Percentiles rank a stretch among this genome's conserved stretches.
phyloP scores from a whole-genome alignment of 2,113 vertebrate species.

The Campylorhamphus procurvoides region DNA sequence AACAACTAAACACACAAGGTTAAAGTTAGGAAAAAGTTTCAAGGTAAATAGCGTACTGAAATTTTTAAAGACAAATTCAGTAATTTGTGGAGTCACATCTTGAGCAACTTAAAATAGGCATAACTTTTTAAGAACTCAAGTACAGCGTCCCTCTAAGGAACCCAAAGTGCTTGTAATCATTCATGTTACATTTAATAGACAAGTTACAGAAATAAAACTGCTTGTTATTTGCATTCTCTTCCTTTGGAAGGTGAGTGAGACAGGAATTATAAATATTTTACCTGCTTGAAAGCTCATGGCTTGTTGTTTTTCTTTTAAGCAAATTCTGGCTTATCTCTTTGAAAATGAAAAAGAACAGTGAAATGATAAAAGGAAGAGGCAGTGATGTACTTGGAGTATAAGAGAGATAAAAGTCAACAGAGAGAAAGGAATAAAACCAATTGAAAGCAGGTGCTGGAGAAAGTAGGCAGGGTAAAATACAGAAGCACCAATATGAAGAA shows the following conservation, averaged over 20 bases:
- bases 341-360: not conserved
- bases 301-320: not conserved
- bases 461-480: not conserved
- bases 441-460: not conserved
- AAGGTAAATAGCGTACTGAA: not conserved
- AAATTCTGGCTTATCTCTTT: not conserved
- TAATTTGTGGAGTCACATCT: not conserved
- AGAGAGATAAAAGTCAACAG: not conserved
- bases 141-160: not conserved
- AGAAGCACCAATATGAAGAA: not conserved
- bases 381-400: not conserved
- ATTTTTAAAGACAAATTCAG: not conserved
- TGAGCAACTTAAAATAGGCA: not conserved
- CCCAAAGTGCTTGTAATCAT: not conserved
- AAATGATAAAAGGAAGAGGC: conserved; percentile 19
- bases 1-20: not conserved
- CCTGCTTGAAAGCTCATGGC: not conserved
- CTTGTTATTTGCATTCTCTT: not conserved
- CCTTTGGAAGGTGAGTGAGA: not conserved
- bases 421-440: not conserved
- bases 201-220: not conserved
- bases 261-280: not conserved
- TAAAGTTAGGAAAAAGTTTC: not conserved
- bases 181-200: not conserved
- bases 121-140: not conserved